Evolutionary conservation across 2,797 vertebrate species (phyloP).

Genomic region (Erethizon dorsatum): DNA sequence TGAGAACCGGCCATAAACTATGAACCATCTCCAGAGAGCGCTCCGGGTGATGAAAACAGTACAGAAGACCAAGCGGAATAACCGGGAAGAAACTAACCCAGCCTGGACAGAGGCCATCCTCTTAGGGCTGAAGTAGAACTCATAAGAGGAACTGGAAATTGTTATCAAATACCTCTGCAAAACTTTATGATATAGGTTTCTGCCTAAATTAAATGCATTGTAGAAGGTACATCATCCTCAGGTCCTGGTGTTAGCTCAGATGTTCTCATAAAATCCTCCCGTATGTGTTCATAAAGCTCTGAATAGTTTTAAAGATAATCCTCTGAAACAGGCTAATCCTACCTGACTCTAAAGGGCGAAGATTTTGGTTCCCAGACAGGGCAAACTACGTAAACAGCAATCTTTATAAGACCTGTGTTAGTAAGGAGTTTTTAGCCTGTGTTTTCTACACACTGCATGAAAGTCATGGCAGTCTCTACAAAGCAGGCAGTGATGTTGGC

Average conservation of each 20-base stretch:
- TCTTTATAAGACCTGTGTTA: not conserved
- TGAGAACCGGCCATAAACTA: not conserved
- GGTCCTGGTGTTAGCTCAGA: not conserved
- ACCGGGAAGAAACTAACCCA: not conserved
- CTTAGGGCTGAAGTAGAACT: not conserved
- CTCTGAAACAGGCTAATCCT: not conserved
- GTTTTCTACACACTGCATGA: not conserved
- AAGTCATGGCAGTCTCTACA: not conserved
- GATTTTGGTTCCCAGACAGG: not conserved
- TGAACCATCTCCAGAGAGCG: not conserved
- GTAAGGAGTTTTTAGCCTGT: not conserved
- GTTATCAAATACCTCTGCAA: not conserved
- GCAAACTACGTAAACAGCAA: not conserved
- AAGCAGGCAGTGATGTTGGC: not conserved
- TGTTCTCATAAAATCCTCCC: not conserved
- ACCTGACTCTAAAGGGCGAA: not conserved
- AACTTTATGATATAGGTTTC: not conserved
- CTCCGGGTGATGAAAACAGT: not conserved
- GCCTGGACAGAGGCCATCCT: not conserved
- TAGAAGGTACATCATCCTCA: not conserved
- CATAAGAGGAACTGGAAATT: not conserved
- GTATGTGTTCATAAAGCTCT: not conserved
- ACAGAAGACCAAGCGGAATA: not conserved
- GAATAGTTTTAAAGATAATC: not conserved
- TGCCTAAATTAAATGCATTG: constrained; percentile 8